Base-by-base conservation (phyloP, 2,797 vertebrate species). In the Cryptoblepharus egeriae region DNA sequence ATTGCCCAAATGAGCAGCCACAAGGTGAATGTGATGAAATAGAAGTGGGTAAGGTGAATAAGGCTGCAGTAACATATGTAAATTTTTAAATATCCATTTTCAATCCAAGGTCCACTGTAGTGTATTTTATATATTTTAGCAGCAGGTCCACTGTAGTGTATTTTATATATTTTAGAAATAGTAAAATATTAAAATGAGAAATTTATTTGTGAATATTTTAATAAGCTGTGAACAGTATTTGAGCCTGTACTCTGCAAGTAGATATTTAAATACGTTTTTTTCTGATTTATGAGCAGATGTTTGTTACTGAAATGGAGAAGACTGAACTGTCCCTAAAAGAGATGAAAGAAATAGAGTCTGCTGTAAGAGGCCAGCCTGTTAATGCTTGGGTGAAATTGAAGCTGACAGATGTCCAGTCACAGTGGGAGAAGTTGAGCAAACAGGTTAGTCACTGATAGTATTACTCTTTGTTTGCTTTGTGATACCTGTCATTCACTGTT, bases 291-390 rank as follows among this genome's bases (percentile, higher is more conserved):
- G 11, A 81, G 80, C 73, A 99, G 98, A 90, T 94, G 77, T 95
- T 98, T 90, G 96, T 97, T 85, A 97, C 92, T 88, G 97, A 99
- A 94, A 97, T 99, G 92, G 98, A 98, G 92, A 94, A 93, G 2
- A 89, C 96, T 85, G 97, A 98, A 86, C 94, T 96, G 18, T 96
- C 97, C 13, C 87, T 99, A 90, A 98, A 97, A 94, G 96, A 97
- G 91, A 97, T 98, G 95, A 96, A 92, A 70, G 97, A 97, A 91
- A 88, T 97, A n/a, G 97, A 98, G 76, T 89, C 91, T 1, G 88
- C 91, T 22, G 92, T 99, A 78, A 97, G 94, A 94, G 89, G 82
- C 45, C 92, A 96, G 49, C 94, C 97, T 83, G 88, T 98, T 86
- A 90, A 93, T 93, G 94, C 91, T 18, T 98, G 97, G 97, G 93